These are phyloP conservation scores for Acleris literana DNA, from an alignment of 2,888 invertebrate species.

Conservation along the genomic window DNA sequence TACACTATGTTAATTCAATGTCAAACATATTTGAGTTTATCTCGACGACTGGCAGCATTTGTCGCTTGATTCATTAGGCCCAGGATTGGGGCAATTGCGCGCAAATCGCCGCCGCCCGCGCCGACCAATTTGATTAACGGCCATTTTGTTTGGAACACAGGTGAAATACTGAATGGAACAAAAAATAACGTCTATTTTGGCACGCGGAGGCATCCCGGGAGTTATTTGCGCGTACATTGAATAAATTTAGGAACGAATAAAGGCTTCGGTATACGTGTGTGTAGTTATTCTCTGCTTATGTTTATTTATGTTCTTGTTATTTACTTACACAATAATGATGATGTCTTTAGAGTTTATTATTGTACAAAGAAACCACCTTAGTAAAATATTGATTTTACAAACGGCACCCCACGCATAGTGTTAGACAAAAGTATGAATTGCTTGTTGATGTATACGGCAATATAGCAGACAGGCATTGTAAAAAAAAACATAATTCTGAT, in stretches of 20 bases:
- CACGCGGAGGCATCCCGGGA: neutral
- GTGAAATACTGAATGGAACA: conserved; percentile 7
- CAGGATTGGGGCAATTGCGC: conserved; percentile 52
- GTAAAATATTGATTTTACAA: too few species aligned
- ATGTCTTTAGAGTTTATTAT: too few species aligned
- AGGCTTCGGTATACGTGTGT: neutral
- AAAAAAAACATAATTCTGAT: too few species aligned
- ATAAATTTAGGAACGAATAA: neutral
- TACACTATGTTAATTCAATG: neutral
- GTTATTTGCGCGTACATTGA: neutral
- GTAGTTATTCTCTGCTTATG: neutral
- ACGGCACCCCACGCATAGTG: too few species aligned
- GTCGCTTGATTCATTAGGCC: conserved; percentile 57
- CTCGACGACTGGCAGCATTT: conserved; percentile 35
- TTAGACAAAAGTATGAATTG: too few species aligned
- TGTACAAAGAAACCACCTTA: too few species aligned
- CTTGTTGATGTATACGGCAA: too few species aligned
- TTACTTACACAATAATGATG: too few species aligned
- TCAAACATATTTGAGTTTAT: too few species aligned
- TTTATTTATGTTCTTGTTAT: too few species aligned
- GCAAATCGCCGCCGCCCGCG: conserved; percentile 20
- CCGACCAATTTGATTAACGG: conserved; percentile 36
- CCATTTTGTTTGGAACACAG: conserved; percentile 25
- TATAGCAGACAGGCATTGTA: too few species aligned
- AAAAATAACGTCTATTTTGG: conserved; percentile 5